Base-by-base conservation (phyloP, 1,140 invertebrate species). In the Drosophila tropicalis region DNA sequence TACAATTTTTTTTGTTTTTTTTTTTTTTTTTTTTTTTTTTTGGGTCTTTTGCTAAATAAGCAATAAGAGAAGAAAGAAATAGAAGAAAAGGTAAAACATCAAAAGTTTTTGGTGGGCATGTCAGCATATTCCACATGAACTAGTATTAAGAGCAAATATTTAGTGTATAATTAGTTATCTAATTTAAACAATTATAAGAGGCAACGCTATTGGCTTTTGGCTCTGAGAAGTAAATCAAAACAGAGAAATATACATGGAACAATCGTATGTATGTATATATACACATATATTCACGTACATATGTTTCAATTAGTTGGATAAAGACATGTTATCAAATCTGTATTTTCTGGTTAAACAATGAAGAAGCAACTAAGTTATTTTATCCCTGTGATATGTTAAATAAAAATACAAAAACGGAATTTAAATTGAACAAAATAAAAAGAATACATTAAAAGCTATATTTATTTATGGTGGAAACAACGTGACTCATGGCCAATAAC, bases 361-460 rank as follows among this genome's bases (percentile, higher is more conserved):
- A 57, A 57, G n/a, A 32, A 80, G 62, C 60, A 83, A 77, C 73
- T 89, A 90, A 89, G 85, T 81, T 87, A 79, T 89, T 90, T 51
- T 91, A 91, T 83, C 89, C 89, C 89, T 91, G 89, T 91, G 89
- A 91, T 91, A 91, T 91, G 89, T 90, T 83, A 79, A 90, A 90
- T 91, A 91, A 90, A 90, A 65, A 79, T 19, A 6, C 6, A 51
- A 51, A 51, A 22, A 51, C 17, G 17, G 70, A 77, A 77, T 80
- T 80, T 55, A 73, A 78, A 66, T 63, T 72, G 60, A 69, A 60
- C 69, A 44, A 62, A 67, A 70, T 10, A 29, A 40, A 17, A 41
- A 41, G 9, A 13, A 19, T 12, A 56, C 25, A 29, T 32, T 56
- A 7, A 36, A 17, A 17, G 12, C 10, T 2, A 39, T 5, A 17